These are phyloP conservation scores for Mythimna lalbum DNA, from an alignment of 2,888 invertebrate species.

Conservation along the genomic window DNA sequence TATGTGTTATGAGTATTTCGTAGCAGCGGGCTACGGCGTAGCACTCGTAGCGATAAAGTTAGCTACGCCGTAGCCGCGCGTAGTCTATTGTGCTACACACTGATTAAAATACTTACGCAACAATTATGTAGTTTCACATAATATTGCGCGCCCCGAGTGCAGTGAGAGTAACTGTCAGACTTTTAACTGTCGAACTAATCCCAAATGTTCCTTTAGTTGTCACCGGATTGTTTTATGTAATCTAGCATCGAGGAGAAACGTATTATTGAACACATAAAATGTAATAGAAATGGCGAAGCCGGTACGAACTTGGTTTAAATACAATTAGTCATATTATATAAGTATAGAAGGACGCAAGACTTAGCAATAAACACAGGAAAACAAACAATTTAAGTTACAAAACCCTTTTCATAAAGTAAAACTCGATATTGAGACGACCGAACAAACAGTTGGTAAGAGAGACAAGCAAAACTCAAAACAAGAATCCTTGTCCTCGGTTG, in stretches of 20 bases:
- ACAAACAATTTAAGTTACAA: not conserved
- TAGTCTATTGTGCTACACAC: not conserved
- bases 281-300: not conserved
- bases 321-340: not conserved
- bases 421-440: too few relatives aligned
- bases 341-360: too few relatives aligned
- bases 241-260: too few relatives aligned
- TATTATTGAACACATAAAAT: too few relatives aligned
- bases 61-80: constrained; percentile 9
- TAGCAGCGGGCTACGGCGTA: constrained; percentile 38
- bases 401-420: not conserved
- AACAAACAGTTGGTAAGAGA: not conserved
- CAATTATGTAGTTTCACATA: not conserved
- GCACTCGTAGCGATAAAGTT: constrained; percentile 14
- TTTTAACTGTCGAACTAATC: too few relatives aligned
- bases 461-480: not conserved
- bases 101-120: not conserved
- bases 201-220: too few relatives aligned
- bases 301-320: not conserved
- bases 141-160: too few relatives aligned
- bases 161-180: too few relatives aligned
- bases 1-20: not conserved
- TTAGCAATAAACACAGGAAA: not conserved
- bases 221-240: too few relatives aligned
- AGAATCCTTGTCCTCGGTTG: not conserved